Percentiles rank a stretch among this genome's conserved stretches.
Evolutionary conservation across 92 coral and sea anemone species (phyloP).

Genomic region (Plumapathes pennacea): DNA sequence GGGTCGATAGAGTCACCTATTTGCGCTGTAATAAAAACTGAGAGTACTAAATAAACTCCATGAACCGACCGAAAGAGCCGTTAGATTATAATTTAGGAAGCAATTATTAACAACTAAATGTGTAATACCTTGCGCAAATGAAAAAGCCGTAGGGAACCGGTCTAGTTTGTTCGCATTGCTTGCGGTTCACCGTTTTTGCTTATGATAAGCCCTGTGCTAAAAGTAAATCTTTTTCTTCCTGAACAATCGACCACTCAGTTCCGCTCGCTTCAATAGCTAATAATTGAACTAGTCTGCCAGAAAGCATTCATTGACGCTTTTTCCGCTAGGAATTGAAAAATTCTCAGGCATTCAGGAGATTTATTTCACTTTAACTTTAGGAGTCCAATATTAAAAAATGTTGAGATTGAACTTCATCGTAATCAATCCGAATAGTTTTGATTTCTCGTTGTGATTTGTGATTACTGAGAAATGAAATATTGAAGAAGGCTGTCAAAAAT

Average conservation of each 20-base stretch:
- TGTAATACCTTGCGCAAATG: constrained; percentile 51
- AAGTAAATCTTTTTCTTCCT: too few relatives aligned
- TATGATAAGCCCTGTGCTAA: too few relatives aligned
- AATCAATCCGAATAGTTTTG: constrained; percentile 58
- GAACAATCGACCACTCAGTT: too few relatives aligned
- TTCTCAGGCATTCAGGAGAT: too few relatives aligned
- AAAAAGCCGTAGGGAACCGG: constrained; percentile 15
- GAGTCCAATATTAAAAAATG: too few relatives aligned
- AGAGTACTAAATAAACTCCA: constrained; percentile 87
- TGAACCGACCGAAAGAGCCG: constrained; percentile 76
- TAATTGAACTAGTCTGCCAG: too few relatives aligned
- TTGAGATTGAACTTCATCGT: too few relatives aligned
- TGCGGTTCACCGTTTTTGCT: constrained; percentile 16
- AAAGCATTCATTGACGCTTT: too few relatives aligned
- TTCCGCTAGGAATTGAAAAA: too few relatives aligned
- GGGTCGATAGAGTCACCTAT: constrained; percentile 64
- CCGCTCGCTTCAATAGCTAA: too few relatives aligned
- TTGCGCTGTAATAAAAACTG: constrained; percentile 81
- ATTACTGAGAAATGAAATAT: constrained; percentile 38
- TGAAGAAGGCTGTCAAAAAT: constrained; percentile 76
- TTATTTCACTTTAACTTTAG: too few relatives aligned
- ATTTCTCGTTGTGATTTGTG: constrained; percentile 25
- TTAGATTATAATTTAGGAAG: constrained; percentile 74
- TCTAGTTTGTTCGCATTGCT: constrained; percentile 17
- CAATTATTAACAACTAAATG: constrained; percentile 74